These are phyloP conservation scores for Cacajao melanocephalus DNA, from an alignment of 2,797 vertebrate species.

Conservation along the genomic window DNA sequence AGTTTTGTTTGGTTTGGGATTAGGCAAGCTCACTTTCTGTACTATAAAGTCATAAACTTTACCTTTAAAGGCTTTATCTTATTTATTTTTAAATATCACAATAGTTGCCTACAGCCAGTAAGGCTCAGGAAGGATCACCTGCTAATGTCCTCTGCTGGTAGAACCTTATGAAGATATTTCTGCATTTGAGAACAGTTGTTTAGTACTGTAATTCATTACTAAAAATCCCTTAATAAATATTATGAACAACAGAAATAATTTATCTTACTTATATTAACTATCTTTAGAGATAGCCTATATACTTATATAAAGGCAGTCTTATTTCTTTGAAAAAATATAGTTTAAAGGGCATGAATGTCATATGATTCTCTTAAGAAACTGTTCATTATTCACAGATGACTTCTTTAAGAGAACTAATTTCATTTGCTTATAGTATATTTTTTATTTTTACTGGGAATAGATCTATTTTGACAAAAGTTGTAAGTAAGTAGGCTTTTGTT, in stretches of 20 bases:
- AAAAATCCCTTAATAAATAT: not conserved
- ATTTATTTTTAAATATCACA: not conserved
- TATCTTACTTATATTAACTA: not conserved
- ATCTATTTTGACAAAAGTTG: not conserved
- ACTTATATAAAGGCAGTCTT: not conserved
- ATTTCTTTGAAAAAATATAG: not conserved
- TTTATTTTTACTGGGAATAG: not conserved
- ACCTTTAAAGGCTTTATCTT: not conserved
- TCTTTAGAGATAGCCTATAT: not conserved
- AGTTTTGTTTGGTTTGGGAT: not conserved
- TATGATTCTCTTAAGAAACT: not conserved
- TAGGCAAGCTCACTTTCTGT: not conserved
- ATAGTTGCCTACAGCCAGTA: not conserved
- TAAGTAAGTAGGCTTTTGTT: not conserved
- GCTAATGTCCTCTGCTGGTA: not conserved
- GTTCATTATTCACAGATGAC: not conserved
- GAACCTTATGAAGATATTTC: not conserved
- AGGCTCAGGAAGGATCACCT: not conserved
- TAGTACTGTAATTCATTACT: not conserved
- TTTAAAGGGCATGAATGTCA: not conserved
- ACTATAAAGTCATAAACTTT: not conserved
- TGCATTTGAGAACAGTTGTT: not conserved
- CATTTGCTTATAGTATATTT: not conserved
- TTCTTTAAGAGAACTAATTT: not conserved
- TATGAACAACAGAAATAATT: not conserved